A percentile compares a stretch with the other conserved stretches of the same genome.
phyloP scores from a whole-genome alignment of 2,888 invertebrate species.

The Diarsia dahlii region DNA sequence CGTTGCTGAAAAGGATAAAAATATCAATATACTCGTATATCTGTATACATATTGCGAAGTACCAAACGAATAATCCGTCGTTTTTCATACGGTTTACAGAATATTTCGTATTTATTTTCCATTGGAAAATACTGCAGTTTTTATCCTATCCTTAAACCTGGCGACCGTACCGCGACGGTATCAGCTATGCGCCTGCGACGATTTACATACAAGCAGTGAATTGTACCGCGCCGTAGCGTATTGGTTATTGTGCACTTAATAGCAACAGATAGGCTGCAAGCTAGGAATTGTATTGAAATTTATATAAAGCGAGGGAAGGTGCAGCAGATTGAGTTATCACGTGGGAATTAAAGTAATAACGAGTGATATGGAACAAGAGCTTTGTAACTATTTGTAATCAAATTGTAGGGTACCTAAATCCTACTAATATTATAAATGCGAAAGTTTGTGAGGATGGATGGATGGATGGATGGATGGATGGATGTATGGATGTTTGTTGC shows the following conservation, averaged over 20 bases:
- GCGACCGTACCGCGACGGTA: conserved; percentile 45
- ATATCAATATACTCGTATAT: no score
- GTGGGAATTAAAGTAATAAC: conserved; percentile 32
- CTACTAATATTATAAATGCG: no score
- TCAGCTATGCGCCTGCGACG: conserved; percentile 54
- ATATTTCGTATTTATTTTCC: neutral
- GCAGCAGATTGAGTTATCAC: conserved; percentile 37
- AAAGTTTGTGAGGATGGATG: no score
- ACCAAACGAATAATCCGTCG: no score
- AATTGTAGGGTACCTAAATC: neutral
- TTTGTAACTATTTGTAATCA: neutral
- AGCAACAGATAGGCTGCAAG: conserved; percentile 37
- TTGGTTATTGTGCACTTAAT: conserved; percentile 64
- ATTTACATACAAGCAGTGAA: conserved; percentile 66
- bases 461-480: no score
- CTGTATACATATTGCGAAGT: no score
- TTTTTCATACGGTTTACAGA: neutral
- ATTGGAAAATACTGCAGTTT: neutral
- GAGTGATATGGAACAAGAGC: neutral
- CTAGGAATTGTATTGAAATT: conserved; percentile 54
- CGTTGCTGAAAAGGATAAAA: neutral
- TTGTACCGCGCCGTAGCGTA: conserved; percentile 54
- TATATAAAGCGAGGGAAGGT: conserved; percentile 23
- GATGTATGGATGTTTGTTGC: no score
- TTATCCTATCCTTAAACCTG: neutral